Conservation (phyloP, 53 echinoderm and acorn worm species). For the Holothuria leucospilota region DNA sequence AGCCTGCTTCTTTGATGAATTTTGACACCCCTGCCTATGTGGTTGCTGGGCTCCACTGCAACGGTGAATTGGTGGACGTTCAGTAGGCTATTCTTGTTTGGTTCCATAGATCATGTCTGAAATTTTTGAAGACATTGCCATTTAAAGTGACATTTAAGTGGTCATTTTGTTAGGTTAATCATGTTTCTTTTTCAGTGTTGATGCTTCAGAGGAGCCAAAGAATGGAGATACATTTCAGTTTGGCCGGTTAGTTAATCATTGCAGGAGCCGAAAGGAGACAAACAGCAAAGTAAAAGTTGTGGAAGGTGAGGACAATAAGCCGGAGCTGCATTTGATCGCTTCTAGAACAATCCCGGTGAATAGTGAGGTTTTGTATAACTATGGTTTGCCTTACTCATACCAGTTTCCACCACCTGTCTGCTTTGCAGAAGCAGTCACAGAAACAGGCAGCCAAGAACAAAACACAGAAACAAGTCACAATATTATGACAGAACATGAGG, state of each 20-base stretch:
- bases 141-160: not conserved
- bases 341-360: not conserved
- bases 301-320: not conserved
- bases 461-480: not conserved
- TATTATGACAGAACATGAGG: constrained; percentile 1
- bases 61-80: too few species aligned
- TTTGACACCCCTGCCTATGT: too few species aligned
- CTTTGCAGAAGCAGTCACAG: constrained; percentile 1
- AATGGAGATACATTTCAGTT: not conserved
- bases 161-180: not conserved
- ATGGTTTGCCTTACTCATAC: constrained; percentile 28
- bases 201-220: constrained; percentile 19
- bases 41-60: too few species aligned
- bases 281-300: constrained; percentile 23
- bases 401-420: constrained; percentile 12
- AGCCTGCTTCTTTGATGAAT: too few species aligned
- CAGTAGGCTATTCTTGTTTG: too few species aligned
- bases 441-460: not conserved
- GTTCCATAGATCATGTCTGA: too few species aligned
- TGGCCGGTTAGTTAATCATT: constrained; percentile 3
- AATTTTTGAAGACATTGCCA: too few species aligned
- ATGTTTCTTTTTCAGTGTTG: constrained; percentile 21
- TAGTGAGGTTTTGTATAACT: not conserved
- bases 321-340: constrained; percentile 13
- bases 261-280: constrained; percentile 14